phyloP scores from a whole-genome alignment of 2,888 invertebrate species.

The Aleiodes alternator region DNA sequence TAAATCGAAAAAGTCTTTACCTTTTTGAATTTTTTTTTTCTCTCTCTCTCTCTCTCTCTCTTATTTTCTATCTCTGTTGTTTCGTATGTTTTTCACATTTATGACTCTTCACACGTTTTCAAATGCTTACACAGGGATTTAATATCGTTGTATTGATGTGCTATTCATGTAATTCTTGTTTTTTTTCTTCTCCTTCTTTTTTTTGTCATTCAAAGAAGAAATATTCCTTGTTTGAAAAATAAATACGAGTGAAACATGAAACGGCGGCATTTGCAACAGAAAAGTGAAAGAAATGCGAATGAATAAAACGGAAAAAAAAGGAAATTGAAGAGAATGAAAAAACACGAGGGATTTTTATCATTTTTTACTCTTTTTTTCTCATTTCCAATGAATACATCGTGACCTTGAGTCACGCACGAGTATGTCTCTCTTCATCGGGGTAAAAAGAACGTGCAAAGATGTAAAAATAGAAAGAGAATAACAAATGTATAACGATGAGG shows the following conservation, averaged over 20 bases:
- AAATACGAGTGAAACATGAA: not conserved
- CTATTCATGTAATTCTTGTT: too few species aligned
- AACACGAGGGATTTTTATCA: not conserved
- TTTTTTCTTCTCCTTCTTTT: too few species aligned
- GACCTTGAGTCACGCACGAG: slow-evolving; percentile 66
- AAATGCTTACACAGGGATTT: not conserved
- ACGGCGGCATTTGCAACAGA: slow-evolving; percentile 2
- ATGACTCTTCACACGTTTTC: not conserved
- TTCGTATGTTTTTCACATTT: not conserved
- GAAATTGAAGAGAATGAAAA: slow-evolving; percentile 14
- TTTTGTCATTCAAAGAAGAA: not conserved
- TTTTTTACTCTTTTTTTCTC: slow-evolving; percentile 22
- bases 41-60: not conserved
- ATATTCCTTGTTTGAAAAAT: slow-evolving; percentile 3
- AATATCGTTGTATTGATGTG: not conserved
- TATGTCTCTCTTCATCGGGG: slow-evolving; percentile 37
- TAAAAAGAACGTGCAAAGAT: slow-evolving; percentile 40
- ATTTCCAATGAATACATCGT: slow-evolving; percentile 51
- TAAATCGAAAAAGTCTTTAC: slow-evolving; percentile 23
- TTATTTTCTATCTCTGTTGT: not conserved
- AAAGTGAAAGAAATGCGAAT: not conserved
- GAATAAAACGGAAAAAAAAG: slow-evolving; percentile 12
- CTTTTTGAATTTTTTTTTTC: slow-evolving; percentile 3
- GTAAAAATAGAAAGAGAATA: slow-evolving; percentile 38
- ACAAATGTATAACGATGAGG: slow-evolving; percentile 36